A percentile compares a stretch with the other conserved stretches of the same genome.
phyloP scores from a whole-genome alignment of 2,888 invertebrate species.

The Leucophora obtusa region DNA sequence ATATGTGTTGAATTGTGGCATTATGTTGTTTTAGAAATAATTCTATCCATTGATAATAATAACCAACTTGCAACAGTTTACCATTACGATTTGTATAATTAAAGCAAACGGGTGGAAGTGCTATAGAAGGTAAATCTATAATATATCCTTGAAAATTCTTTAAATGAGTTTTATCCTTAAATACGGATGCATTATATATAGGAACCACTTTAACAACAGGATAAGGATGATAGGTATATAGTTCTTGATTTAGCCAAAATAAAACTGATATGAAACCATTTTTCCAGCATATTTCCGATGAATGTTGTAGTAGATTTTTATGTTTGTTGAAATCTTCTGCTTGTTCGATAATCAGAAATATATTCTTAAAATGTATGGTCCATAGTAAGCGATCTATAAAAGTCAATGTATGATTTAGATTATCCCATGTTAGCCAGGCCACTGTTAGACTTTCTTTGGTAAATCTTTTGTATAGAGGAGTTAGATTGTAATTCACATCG shows the following conservation, averaged over 20 bases:
- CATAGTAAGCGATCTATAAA: constrained; percentile 33
- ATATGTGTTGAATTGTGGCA: too few relatives aligned
- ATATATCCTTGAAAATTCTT: constrained; percentile 66
- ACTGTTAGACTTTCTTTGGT: constrained; percentile 8
- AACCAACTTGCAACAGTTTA: constrained; percentile 64
- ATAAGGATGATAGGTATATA: constrained; percentile 69
- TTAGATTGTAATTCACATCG: not conserved
- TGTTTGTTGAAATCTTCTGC: too few relatives aligned
- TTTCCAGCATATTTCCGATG: constrained; percentile 65
- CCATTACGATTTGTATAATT: constrained; percentile 57
- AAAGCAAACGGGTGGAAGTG: constrained; percentile 50
- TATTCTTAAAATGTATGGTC: constrained; percentile 40
- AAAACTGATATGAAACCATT: constrained; percentile 68
- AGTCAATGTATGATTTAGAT: not conserved
- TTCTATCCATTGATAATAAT: constrained; percentile 65
- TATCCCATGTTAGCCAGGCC: not conserved
- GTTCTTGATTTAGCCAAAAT: constrained; percentile 32
- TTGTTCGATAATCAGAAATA: constrained; percentile 8
- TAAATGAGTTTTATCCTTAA: constrained; percentile 53
- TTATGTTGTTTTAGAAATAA: constrained; percentile 67
- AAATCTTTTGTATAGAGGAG: not conserved
- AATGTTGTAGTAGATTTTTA: not conserved
- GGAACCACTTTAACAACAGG: constrained; percentile 56
- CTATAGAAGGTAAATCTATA: constrained; percentile 36
- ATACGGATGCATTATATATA: constrained; percentile 38